Conservation (phyloP, 2,888 invertebrate genomes). For the Uropetala carovei region DNA sequence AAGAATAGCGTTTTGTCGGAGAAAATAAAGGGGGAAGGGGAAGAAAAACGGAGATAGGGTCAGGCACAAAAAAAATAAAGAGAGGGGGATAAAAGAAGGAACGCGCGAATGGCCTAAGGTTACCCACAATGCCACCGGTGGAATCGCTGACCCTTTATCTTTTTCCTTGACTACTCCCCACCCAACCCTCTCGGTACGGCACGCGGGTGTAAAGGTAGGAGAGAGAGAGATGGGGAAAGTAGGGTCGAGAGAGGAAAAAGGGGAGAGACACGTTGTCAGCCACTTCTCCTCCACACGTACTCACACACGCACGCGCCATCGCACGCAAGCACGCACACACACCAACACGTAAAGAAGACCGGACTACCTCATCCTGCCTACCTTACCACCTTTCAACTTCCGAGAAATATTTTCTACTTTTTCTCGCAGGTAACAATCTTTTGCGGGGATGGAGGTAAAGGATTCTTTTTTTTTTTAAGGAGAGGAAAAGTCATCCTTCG, state of each 20-base stretch:
- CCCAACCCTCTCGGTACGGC: background rate
- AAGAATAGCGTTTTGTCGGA: conserved; percentile 5
- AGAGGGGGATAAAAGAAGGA: background rate
- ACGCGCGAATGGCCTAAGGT: background rate
- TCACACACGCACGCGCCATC: background rate
- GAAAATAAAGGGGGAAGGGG: background rate
- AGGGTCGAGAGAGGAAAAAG: background rate
- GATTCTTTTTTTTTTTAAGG: no score
- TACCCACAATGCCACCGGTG: background rate
- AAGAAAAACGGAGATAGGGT: background rate
- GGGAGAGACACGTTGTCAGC: conserved; percentile 41
- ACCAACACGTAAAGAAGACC: background rate
- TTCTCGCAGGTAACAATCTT: no score
- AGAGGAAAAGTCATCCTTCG: no score
- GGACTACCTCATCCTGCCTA: background rate
- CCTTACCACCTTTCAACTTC: background rate
- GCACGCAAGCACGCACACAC: background rate
- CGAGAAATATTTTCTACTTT: conserved; percentile 6
- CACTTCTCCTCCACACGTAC: background rate
- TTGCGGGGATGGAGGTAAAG: no score
- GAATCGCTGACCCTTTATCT: conserved; percentile 12
- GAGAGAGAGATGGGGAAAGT: background rate
- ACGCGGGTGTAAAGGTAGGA: background rate
- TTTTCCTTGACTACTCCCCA: background rate
- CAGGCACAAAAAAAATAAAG: background rate